A percentile compares a stretch with the other conserved stretches of the same genome.
Evolutionary conservation across 2,113 vertebrate genomes (phyloP).

Genomic region (Pimephales promelas): DNA sequence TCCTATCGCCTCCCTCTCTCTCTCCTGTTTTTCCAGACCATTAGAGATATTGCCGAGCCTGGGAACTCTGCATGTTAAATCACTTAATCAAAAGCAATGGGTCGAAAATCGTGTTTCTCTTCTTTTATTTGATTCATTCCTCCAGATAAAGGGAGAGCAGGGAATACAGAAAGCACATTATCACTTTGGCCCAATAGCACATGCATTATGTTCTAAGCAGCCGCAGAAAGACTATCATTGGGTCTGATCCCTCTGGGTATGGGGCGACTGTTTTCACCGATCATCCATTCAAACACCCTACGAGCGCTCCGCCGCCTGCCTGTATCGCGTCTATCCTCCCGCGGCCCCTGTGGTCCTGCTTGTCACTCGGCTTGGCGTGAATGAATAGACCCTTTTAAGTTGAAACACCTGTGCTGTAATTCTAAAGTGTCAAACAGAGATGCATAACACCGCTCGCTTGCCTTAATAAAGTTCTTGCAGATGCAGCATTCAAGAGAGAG

Average conservation of each 20-base stretch:
- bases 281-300: constrained; percentile 80
- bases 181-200: constrained; percentile 78
- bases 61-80: constrained; percentile 91
- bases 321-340: constrained; percentile 65
- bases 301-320: constrained; percentile 71
- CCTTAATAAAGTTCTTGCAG: constrained; percentile 59
- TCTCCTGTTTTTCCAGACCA: constrained; percentile 90
- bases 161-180: constrained; percentile 87
- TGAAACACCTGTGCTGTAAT: constrained; percentile 59
- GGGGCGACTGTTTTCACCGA: constrained; percentile 76
- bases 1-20: constrained; percentile 44
- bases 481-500: constrained; percentile 43
- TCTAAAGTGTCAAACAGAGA: constrained; percentile 62
- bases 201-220: constrained; percentile 93
- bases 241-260: constrained; percentile 86
- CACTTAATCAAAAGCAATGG: constrained; percentile 99
- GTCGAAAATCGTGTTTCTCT: constrained; percentile 98
- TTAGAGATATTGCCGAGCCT: constrained; percentile 97
- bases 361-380: constrained; percentile 74
- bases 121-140: constrained; percentile 97
- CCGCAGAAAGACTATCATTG: constrained; percentile 83
- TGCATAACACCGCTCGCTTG: constrained; percentile 51
- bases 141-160: constrained; percentile 81
- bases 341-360: constrained; percentile 66
- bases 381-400: constrained; percentile 63